Percentiles rank a stretch among this genome's conserved stretches.
These are phyloP conservation scores for Brachionus plicatilis DNA, from an alignment of 1,140 invertebrate genomes.

Conservation along the genomic window DNA sequence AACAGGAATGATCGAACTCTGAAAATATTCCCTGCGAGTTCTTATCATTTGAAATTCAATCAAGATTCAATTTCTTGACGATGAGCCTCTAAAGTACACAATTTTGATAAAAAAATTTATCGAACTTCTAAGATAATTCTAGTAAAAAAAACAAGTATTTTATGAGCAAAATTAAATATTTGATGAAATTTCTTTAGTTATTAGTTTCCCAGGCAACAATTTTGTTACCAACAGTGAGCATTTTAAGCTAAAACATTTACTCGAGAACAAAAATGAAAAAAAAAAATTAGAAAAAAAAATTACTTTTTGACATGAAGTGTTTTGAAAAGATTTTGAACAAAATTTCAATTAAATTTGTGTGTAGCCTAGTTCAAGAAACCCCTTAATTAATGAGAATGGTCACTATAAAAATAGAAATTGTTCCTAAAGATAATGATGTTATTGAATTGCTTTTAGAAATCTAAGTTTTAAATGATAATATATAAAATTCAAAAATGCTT, in stretches of 20 bases:
- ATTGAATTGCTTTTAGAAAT: neutral
- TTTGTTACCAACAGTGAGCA: neutral
- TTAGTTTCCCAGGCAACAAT: neutral
- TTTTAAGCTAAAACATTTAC: neutral
- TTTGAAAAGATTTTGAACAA: neutral
- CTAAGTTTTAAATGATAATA: neutral
- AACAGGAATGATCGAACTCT: neutral
- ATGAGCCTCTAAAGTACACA: neutral
- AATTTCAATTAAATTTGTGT: neutral
- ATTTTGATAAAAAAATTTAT: neutral
- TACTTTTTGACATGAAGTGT: constrained; percentile 3
- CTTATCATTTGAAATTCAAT: neutral
- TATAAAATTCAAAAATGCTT: neutral
- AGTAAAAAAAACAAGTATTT: neutral
- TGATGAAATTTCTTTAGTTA: neutral
- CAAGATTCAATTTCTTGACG: neutral
- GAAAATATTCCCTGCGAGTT: neutral
- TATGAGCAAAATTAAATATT: neutral
- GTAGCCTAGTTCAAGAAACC: neutral
- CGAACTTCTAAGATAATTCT: neutral
- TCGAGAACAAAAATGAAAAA: neutral
- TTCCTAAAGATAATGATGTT: constrained; percentile 16
- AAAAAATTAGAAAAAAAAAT: neutral
- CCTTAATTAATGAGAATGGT: neutral
- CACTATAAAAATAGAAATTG: neutral